Base-by-base conservation (phyloP, 2,113 vertebrate species). In the Carassius carassius region DNA sequence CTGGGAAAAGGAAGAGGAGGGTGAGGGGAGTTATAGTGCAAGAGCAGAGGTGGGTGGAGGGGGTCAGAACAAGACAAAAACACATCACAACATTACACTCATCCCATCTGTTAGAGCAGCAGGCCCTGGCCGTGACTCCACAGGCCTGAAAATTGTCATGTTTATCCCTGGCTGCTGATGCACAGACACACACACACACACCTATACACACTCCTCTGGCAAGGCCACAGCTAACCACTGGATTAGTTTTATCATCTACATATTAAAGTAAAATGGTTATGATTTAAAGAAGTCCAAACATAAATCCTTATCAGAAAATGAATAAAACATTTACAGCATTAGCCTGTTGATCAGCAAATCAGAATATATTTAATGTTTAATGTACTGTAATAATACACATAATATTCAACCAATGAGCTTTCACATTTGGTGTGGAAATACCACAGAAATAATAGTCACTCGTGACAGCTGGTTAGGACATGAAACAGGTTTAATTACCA, bases 1-100 rank as follows among this genome's bases (percentile, higher is more conserved):
- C 97, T 98, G 95, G 94, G 95, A 95, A 95, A 95, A 54, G 91
- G 88, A 41, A 63, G 29, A 44, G 86, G 44, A 90, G 88, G 92
- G 86, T 89, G 84, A 84, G 88, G 87, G 75, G 91, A 89, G 85
- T 88, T 84, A 85, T 79, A 88, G 88, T 86, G 85, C 89, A 81
- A 88, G 87, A 92, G 78, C 75, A 85, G 63, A 90, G 90, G 86
- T 87, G 90, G 94, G 93, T 94, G 93, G 93, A 94, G 91, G 79
- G 82, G 84, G 25, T 81, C 13, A 84, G 81, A 88, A 77, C 85
- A 92, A 91, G 89, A 91, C 90, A 86, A 92, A 84, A 86, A 78
- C 82, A 80, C 87, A 84, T 44, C 13, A 60, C 81, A 85, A 44
- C 54, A 35, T 80, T 73, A 82, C 54, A 83, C 44, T 84, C 78